Evolutionary conservation across 2,113 vertebrate genomes (phyloP), one percentile per base, ranked within the genome.

Genomic region (Phaethon lepturus): DNA sequence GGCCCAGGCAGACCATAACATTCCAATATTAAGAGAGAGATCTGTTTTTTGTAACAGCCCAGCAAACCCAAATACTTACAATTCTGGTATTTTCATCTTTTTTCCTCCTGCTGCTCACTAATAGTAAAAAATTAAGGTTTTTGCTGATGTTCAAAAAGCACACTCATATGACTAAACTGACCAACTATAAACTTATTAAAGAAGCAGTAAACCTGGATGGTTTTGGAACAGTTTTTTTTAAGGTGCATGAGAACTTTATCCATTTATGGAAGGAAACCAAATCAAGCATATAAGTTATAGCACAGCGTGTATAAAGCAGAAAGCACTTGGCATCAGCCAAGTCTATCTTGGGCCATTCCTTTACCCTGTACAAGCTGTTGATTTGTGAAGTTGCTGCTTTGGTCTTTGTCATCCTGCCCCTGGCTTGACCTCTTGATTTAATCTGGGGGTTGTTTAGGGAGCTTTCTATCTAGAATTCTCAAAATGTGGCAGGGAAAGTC

Each of bases 341-440:
- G 42, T 9, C 49, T 90, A 6, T 52, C 44, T 31, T 47, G 44
- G 18, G 63, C 53, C 22, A 25, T 66, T 64, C 16, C 53, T 86
- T 62, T 88, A 33, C 20, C 28, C 10, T 45, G 18, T 53, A 49
- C 29, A 72, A 88, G 82, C 53, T 60, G 62, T 24, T 92, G 81
- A 85, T 87, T 94, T 56, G 55, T 63, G 24, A 84, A 87, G 92
- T 71, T 91, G 64, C 77, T 85, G 50, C 47, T 78, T 91, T 62
- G 78, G 67, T 74, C 55, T 92, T 76, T 79, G 35, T 73, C 62
- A 50, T 52, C 29, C 52, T 86, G 81, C n/a, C 47, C 2, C 1
- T 75, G 58, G 35, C 50, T 79, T 88, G 90, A 88, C 82, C 94
- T 90, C 49, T 72, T 90, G 78, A 88, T 95, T 95, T 92, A 79